phyloP scores from a whole-genome alignment of 30 jellyfish, hydroid and myxozoan species.

The Turritopsis rubra region DNA sequence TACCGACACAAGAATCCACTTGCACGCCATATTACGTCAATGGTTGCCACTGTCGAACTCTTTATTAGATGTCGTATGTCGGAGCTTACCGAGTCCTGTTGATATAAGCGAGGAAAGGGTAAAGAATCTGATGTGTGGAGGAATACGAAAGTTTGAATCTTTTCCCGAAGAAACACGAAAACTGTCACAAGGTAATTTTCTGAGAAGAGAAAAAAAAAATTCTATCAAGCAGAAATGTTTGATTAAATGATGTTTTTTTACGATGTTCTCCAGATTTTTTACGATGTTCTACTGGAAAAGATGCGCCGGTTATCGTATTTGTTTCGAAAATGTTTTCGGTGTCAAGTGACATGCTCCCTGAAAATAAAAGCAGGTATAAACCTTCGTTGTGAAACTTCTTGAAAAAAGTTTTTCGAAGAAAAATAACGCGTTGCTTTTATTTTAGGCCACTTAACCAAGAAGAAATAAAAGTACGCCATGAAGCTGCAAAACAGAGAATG shows the following conservation, averaged over 20 bases:
- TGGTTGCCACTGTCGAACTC: conserved; percentile 97
- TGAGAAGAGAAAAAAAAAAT: neutral
- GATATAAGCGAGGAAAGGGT: conserved; percentile 66
- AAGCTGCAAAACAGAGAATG: conserved; percentile 60
- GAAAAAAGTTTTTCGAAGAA: neutral
- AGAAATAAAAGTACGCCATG: conserved; percentile 55
- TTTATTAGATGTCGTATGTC: conserved; percentile 69
- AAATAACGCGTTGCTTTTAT: neutral
- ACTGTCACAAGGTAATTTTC: conserved; percentile 50
- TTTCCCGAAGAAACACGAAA: conserved; percentile 59
- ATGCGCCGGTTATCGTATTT: conserved; percentile 82
- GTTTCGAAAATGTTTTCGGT: conserved; percentile 89
- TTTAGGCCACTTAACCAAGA: conserved; percentile 72
- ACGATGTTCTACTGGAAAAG: conserved; percentile 49
- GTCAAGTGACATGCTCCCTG: conserved; percentile 51
- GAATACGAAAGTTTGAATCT: conserved; percentile 61
- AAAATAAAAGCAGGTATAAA: conserved; percentile 59
- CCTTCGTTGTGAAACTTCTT: neutral
- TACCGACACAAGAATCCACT: conserved; percentile 50
- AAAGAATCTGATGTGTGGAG: conserved; percentile 69
- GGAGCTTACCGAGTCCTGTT: conserved; percentile 83
- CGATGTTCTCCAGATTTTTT: conserved; percentile 41
- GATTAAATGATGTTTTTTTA: neutral
- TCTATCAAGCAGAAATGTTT: neutral
- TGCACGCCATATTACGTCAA: conserved; percentile 86